Base-by-base conservation (phyloP, 2,888 invertebrate genomes). In the Listrodromus nycthemerus region DNA sequence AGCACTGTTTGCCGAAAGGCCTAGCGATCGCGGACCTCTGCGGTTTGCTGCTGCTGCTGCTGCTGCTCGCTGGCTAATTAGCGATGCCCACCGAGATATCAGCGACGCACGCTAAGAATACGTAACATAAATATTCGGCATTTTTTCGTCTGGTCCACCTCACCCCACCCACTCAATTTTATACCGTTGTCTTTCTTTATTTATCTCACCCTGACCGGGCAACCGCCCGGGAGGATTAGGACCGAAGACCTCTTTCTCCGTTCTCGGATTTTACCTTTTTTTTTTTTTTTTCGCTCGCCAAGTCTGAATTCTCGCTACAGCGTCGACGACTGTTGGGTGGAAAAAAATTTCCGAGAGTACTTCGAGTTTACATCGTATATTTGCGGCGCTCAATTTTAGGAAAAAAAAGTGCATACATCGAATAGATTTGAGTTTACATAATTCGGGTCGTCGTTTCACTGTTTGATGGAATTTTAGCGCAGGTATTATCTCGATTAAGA, bases 21-120 rank as follows among this genome's bases (percentile, higher is more conserved):
- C 85, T 85, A 82, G 13, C 73, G 50, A 10, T 73, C 78, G 66
- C 73, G 66, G 48, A 19, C 21, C 52, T 66, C 66, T 66, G 66
- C 66, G 55, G 67, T 74, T 82, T 75, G 50, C 76, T 61, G 65
- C 80, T 88, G 37, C 63, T 88, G 85, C 82, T 86, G 86, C 87
- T 75, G 85, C 88, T 89, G 91, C 85, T 83, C 1, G 85, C 91
- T 90, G 91, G 90, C 93, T 93, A 93, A 93, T 93, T 93, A 93
- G 93, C 92, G 93, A 93, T 93, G 92, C 92, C 92, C 93, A 92
- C 90, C 88, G 90, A 92, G 92, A 93, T 92, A 93, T 92, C 92
- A 86, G 89, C 85, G 86, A 90, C 90, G 88, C 91, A 91, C 91
- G 91, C 92, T 92, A 92, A 92, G 92, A 93, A 92, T 92, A 93